Evolutionary conservation across 2,113 vertebrate genomes (phyloP).

Genomic region (Fukomys damarensis): DNA sequence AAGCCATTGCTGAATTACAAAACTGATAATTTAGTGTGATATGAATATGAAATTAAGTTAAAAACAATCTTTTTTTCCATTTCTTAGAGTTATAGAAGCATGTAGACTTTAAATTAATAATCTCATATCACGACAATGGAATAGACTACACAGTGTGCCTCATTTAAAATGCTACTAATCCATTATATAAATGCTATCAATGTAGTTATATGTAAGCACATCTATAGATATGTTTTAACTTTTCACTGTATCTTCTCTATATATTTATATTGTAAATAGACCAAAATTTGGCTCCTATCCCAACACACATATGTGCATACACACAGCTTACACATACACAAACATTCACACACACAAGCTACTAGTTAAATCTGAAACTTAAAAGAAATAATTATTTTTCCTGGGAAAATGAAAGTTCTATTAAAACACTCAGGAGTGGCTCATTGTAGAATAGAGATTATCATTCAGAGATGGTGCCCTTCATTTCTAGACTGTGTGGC

Average conservation of each 20-base stretch:
- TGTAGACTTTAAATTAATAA: not conserved
- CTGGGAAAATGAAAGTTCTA: not conserved
- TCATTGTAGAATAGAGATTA: not conserved
- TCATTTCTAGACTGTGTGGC: not conserved
- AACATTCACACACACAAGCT: not conserved
- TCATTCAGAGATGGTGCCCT: not conserved
- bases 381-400: not conserved
- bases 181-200: not conserved
- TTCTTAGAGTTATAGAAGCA: not conserved
- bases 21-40: not conserved
- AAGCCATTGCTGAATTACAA: not conserved
- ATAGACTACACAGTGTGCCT: not conserved
- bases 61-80: not conserved
- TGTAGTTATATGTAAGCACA: not conserved
- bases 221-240: not conserved
- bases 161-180: not conserved
- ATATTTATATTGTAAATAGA: not conserved
- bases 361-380: not conserved
- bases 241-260: not conserved
- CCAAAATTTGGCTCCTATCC: not conserved
- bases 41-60: not conserved
- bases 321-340: fast-evolving
- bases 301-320: not conserved
- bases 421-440: not conserved
- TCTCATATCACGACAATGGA: not conserved